These are phyloP conservation scores for Coenonympha arcania DNA, from an alignment of 2,888 invertebrate genomes.

Conservation along the genomic window DNA sequence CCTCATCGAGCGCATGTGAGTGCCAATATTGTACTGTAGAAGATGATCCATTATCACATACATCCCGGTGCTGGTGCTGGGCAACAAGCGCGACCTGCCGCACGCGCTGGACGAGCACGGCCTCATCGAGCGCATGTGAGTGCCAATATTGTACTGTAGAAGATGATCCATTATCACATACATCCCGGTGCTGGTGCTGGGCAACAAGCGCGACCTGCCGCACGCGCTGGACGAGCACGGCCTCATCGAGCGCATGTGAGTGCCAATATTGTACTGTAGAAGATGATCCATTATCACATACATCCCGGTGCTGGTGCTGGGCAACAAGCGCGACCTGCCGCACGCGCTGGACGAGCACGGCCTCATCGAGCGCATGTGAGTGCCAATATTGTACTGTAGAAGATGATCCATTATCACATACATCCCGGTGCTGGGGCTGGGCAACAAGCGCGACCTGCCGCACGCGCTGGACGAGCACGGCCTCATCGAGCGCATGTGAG, in stretches of 20 bases:
- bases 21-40: constrained; percentile 35
- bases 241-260: constrained; percentile 98
- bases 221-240: constrained; percentile 98
- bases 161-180: no score
- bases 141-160: no score
- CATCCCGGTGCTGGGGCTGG: constrained; percentile 98
- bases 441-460: constrained; percentile 98
- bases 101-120: constrained; percentile 98
- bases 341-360: constrained; percentile 98
- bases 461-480: constrained; percentile 98
- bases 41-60: no score
- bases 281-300: no score
- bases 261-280: no score
- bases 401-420: no score
- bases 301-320: constrained; percentile 98
- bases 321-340: constrained; percentile 98
- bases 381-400: no score
- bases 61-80: constrained; percentile 98
- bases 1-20: constrained; percentile 98
- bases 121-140: constrained; percentile 98
- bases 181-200: constrained; percentile 98
- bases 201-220: constrained; percentile 98
- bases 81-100: constrained; percentile 98
- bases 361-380: constrained; percentile 98
- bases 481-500: constrained; percentile 98